These are phyloP conservation scores for Triplophysa siluroides DNA, from an alignment of 2,113 vertebrate species.

Conservation along the genomic window DNA sequence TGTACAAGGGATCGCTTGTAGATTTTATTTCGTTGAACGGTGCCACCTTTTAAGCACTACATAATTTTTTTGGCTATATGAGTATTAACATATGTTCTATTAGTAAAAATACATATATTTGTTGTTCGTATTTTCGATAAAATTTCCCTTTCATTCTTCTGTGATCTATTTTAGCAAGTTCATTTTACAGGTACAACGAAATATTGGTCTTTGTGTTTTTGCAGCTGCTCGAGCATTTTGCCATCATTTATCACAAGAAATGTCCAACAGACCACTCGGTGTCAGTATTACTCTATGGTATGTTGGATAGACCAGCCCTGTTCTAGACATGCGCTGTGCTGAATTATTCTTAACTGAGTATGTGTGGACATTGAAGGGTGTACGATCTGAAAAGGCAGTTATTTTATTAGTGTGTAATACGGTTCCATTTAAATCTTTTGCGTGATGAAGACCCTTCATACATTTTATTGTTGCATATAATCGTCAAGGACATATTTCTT, in stretches of 20 bases:
- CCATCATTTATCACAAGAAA: background rate
- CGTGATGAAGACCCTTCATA: background rate
- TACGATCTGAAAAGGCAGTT: background rate
- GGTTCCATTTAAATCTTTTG: background rate
- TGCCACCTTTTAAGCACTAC: too few species aligned
- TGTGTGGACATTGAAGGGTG: background rate
- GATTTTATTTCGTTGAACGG: too few species aligned
- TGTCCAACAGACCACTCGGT: conserved; percentile 52
- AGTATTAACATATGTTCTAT: too few species aligned
- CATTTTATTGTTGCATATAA: background rate
- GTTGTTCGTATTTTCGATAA: too few species aligned
- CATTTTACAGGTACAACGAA: too few species aligned
- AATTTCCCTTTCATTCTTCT: too few species aligned
- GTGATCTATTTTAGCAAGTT: too few species aligned
- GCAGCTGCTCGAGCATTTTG: too few species aligned
- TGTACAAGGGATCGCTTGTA: too few species aligned
- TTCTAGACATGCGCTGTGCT: background rate
- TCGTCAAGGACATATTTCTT: background rate
- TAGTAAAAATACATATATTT: too few species aligned
- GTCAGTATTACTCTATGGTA: conserved; percentile 58
- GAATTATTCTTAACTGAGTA: background rate
- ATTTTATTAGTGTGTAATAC: background rate
- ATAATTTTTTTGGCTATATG: too few species aligned
- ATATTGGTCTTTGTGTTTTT: too few species aligned
- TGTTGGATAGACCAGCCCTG: background rate